Evolutionary conservation across 2,797 vertebrate species (phyloP).

Genomic region (Hybognathus amarus): DNA sequence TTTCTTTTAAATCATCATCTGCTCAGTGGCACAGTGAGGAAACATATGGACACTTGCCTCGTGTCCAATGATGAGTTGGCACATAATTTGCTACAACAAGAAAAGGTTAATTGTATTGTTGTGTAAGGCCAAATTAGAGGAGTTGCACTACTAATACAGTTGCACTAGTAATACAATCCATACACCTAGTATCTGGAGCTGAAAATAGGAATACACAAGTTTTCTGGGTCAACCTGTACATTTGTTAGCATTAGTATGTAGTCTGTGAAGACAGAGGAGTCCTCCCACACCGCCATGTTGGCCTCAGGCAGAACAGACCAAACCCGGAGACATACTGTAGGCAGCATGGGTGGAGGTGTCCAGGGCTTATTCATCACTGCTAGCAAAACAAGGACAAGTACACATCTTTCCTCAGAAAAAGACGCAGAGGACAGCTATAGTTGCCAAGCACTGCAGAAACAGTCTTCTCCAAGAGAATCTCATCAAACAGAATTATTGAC

Average conservation of each 20-base stretch:
- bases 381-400: not conserved
- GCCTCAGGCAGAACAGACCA: not conserved
- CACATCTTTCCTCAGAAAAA: not conserved
- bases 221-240: slow-evolving; percentile 2
- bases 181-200: not conserved
- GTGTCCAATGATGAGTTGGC: no score
- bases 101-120: not conserved
- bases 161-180: not conserved
- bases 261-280: not conserved
- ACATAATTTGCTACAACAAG: not conserved
- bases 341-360: not conserved
- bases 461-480: not conserved
- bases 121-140: not conserved
- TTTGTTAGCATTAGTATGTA: not conserved
- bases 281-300: not conserved
- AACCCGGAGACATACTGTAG: not conserved
- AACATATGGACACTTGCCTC: no score
- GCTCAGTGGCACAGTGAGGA: no score
- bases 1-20: no score
- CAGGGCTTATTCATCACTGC: not conserved
- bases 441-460: not conserved
- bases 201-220: not conserved
- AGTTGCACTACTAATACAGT: not conserved
- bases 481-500: slow-evolving; percentile 19
- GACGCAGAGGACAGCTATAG: not conserved